phyloP scores from a whole-genome alignment of 2,113 vertebrate genomes.

The Platysternon megacephalum region DNA sequence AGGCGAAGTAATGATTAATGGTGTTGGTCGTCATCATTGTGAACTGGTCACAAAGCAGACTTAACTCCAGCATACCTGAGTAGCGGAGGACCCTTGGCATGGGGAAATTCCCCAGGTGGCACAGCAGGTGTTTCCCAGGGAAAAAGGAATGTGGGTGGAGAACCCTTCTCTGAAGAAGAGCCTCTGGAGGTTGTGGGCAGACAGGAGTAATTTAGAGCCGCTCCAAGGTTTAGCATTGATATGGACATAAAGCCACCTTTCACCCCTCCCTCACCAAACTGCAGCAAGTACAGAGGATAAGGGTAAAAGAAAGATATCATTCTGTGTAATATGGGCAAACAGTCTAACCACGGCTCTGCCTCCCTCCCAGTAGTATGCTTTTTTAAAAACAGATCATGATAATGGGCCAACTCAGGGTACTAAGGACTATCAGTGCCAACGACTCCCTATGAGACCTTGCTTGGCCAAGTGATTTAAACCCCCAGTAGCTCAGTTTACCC shows the following conservation, averaged over 20 bases:
- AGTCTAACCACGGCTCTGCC: neutral
- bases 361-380: neutral
- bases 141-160: neutral
- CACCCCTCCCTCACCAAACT: neutral
- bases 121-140: neutral
- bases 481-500: neutral
- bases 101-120: neutral
- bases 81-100: neutral
- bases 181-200: neutral
- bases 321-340: neutral
- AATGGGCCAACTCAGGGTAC: neutral
- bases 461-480: neutral
- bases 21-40: neutral
- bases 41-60: neutral
- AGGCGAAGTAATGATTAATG: conserved; percentile 28
- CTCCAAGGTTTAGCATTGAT: neutral
- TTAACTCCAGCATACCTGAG: neutral
- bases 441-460: too few relatives aligned
- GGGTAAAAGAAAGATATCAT: neutral
- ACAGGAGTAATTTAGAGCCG: neutral
- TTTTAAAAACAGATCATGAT: neutral
- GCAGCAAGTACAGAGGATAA: neutral
- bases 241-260: neutral
- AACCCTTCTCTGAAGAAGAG: neutral
- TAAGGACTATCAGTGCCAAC: neutral